Base-by-base conservation (phyloP, 1,140 invertebrate genomes). In the Drosophila repleta region DNA sequence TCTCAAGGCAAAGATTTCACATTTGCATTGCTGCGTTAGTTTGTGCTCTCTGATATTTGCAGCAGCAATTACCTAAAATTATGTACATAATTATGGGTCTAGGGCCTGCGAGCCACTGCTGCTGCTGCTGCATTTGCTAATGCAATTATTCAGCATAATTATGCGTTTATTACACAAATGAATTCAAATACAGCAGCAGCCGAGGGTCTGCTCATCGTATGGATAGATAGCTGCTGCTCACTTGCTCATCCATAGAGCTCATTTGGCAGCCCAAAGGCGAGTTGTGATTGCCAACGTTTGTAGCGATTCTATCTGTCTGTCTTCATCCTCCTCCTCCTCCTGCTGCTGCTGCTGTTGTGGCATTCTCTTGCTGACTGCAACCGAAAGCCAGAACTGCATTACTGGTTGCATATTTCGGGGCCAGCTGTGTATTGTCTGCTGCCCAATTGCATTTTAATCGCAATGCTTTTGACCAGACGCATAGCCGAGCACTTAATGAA, bases 121-220 rank as follows among this genome's bases (percentile, higher is more conserved):
- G 73, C 80, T 71, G 49, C 48, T 46, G 52, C 74, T 52, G 60
- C 78, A 75, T 78, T 81, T 87, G 83, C 78, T 65, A 82, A 87
- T 82, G 82, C 78, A 85, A 85, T 85, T 85, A 85, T 66, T 77
- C 63, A 32, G 70, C 78, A 85, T 85, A 87, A 85, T 87, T 82
- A 85, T 87, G 82, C 74, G 74, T 78, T 85, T 82, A 82, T 78
- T 78, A 69, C 62, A 63, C 70, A 72, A 87, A 87, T 87, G 67
- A 62, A 75, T 68, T 57, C 74, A 56, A 49, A 48, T 61, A 43
- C 43, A 35, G 55, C 32, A 45, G 29, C 52, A 69, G 55, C 7
- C 17, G 39, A 41, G 35, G 17, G 35, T 3, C 2, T 21, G 45
- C 24, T 17, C 3, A 60, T 15, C 35, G 29, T 8, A 29, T 29